phyloP scores from a whole-genome alignment of 2,888 invertebrate species.

The Tribolium freemani region DNA sequence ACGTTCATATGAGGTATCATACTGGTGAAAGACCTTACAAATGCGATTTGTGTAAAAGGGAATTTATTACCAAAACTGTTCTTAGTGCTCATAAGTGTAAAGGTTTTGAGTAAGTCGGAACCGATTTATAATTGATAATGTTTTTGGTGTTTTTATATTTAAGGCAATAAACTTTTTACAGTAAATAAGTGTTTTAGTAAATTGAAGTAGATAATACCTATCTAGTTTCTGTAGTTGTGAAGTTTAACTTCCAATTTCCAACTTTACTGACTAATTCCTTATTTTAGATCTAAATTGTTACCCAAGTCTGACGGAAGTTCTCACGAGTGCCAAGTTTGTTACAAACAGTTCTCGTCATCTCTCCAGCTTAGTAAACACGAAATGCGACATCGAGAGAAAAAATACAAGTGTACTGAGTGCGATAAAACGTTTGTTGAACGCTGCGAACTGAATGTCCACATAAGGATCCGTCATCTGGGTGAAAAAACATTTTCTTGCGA shows the following conservation, averaged over 20 bases:
- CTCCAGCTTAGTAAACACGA: conserved; percentile 67
- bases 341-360: conserved; percentile 36
- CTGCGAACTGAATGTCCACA: background rate
- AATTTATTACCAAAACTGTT: background rate
- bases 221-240: too few relatives aligned
- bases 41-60: conserved; percentile 54
- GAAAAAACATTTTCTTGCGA: background rate
- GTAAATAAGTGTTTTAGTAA: too few relatives aligned
- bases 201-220: too few relatives aligned
- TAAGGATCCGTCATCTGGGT: background rate
- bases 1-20: conserved; percentile 31
- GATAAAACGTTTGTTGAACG: background rate
- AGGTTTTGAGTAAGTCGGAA: too few relatives aligned
- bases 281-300: too few relatives aligned
- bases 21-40: conserved; percentile 44
- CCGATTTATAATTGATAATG: background rate
- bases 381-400: background rate
- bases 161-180: too few relatives aligned
- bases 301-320: background rate
- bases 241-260: too few relatives aligned
- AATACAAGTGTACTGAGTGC: background rate
- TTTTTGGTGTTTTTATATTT: too few relatives aligned
- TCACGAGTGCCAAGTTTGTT: background rate
- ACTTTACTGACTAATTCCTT: too few relatives aligned
- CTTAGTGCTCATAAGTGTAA: background rate